Conservation (phyloP, 2,888 invertebrate genomes). For the Hypomecis atomaria region DNA sequence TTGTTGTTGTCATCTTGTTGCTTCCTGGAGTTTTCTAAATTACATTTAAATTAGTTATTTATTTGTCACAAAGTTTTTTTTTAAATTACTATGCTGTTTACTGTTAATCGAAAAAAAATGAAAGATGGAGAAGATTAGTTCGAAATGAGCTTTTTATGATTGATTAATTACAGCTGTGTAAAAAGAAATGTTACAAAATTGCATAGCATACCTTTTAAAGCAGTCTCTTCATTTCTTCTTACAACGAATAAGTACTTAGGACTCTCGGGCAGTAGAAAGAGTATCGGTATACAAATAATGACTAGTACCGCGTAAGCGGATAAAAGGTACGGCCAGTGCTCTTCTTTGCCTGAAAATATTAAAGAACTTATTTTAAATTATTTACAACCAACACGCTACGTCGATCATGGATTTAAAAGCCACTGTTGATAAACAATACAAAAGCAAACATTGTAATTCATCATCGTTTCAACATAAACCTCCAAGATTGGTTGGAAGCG, state of each 20-base stretch:
- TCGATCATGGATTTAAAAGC: no score
- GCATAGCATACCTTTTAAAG: slow-evolving; percentile 85
- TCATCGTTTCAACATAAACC: no score
- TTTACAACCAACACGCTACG: no score
- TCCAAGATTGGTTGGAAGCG: no score
- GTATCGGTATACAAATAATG: slow-evolving; percentile 85
- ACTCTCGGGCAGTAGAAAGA: slow-evolving; percentile 92
- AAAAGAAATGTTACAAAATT: slow-evolving; percentile 4
- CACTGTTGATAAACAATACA: no score
- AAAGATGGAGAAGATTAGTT: not conserved
- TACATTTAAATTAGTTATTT: no score
- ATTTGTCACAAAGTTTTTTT: no score
- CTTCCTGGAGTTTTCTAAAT: no score
- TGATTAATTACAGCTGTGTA: not conserved
- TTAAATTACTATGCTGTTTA: no score
- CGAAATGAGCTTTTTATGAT: not conserved
- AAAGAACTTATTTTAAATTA: not conserved
- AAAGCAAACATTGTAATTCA: no score
- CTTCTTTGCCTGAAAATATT: slow-evolving; percentile 84
- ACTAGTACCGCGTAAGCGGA: slow-evolving; percentile 89
- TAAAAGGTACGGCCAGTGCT: slow-evolving; percentile 91
- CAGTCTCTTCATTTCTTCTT: slow-evolving; percentile 86
- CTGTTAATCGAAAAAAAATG: no score
- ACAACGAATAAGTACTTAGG: slow-evolving; percentile 93
- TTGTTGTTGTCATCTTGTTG: no score